A percentile compares a stretch with the other conserved stretches of the same genome.
Conservation (phyloP, 2,797 vertebrate species). For the Rhabdophis nuchalis region DNA sequence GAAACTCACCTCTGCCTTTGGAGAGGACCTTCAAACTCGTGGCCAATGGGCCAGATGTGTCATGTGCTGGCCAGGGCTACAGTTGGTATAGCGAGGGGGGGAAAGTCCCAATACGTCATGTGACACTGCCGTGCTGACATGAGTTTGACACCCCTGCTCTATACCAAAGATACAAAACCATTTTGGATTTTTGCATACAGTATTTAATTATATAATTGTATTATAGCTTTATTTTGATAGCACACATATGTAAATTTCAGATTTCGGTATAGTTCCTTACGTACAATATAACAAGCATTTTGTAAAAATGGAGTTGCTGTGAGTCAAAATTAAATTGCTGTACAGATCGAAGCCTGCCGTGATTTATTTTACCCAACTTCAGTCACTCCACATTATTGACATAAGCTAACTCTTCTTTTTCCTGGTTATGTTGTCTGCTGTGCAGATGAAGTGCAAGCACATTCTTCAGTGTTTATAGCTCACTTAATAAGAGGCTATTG, state of each 20-base stretch:
- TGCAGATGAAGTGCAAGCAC: slow-evolving; percentile 14
- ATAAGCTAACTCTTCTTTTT: slow-evolving; percentile 2
- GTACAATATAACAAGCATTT: not conserved
- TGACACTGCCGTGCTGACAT: no score
- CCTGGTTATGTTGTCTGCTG: slow-evolving; percentile 9
- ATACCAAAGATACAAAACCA: not conserved
- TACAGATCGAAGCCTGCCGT: slow-evolving; percentile 12
- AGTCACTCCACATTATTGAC: slow-evolving; percentile 20
- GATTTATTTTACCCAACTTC: slow-evolving; percentile 27
- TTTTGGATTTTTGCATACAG: not conserved
- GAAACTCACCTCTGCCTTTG: no score
- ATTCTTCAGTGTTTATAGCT: slow-evolving; percentile 31
- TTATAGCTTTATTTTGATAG: not conserved
- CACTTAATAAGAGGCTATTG: slow-evolving; percentile 37
- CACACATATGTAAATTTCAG: not conserved
- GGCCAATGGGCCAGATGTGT: no score
- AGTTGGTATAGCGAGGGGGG: no score
- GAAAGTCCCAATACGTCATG: no score
- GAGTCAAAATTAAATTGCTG: slow-evolving; percentile 5
- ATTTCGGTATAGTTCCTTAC: not conserved
- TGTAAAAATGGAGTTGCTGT: not conserved
- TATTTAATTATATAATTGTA: not conserved
- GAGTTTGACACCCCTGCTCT: not conserved
- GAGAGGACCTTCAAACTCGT: no score
- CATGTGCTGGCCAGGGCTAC: no score